Conservation (phyloP, 2,113 vertebrate species). For the Silurus meridionalis region DNA sequence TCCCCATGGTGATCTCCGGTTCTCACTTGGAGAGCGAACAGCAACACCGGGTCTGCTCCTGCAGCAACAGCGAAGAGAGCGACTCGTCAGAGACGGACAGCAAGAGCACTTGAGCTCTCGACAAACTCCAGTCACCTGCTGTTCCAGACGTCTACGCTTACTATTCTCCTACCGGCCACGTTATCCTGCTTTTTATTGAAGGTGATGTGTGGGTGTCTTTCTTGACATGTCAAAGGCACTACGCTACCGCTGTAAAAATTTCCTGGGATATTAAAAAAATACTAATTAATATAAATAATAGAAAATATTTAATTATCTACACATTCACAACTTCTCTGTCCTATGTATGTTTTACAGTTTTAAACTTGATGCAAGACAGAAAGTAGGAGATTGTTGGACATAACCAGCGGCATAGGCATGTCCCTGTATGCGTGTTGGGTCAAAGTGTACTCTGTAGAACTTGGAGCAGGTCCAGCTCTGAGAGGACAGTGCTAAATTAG, state of each 20-base stretch:
- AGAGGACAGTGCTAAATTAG: constrained; percentile 50
- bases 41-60: constrained; percentile 24
- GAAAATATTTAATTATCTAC: constrained; percentile 8
- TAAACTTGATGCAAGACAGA: neutral
- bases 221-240: neutral
- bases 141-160: neutral
- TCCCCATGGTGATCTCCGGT: neutral
- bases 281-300: constrained; percentile 9
- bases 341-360: neutral
- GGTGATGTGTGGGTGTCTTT: neutral
- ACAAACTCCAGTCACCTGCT: constrained; percentile 48
- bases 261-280: neutral
- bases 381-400: neutral
- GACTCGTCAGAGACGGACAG: constrained; percentile 68
- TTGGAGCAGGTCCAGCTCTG: constrained; percentile 16
- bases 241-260: neutral
- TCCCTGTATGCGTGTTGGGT: constrained; percentile 13
- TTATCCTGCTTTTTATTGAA: neutral
- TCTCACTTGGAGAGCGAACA: neutral
- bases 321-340: neutral
- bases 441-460: neutral
- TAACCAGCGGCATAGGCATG: neutral
- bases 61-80: constrained; percentile 62
- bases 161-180: neutral
- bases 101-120: constrained; percentile 61